Evolutionary conservation across 2,797 vertebrate species (phyloP).

Genomic region (Acrossocheilus wenchowensis): DNA sequence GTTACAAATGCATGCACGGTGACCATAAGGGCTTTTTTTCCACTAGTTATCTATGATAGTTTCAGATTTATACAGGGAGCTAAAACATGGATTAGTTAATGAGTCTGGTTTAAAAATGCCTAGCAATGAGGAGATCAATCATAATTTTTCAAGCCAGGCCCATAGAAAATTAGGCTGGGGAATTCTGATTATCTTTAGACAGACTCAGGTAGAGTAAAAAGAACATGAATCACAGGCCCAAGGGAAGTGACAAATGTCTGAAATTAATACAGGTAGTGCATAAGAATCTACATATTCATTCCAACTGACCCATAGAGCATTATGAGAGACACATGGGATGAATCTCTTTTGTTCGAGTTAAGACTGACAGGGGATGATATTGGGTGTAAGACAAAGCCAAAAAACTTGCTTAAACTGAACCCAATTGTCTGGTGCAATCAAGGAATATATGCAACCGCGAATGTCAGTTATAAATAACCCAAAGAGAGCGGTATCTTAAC

Average conservation of each 20-base stretch:
- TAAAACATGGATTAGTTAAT: slow-evolving; percentile 79
- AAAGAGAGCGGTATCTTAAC: slow-evolving; percentile 14
- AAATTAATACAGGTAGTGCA: slow-evolving; percentile 59
- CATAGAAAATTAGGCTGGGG: slow-evolving; percentile 79
- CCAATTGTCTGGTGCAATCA: slow-evolving; percentile 45
- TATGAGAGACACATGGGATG: slow-evolving; percentile 49
- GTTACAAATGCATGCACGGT: slow-evolving; percentile 36
- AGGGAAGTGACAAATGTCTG: slow-evolving; percentile 70
- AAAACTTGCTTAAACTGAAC: slow-evolving; percentile 38
- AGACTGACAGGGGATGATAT: slow-evolving; percentile 33
- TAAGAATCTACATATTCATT: slow-evolving; percentile 65
- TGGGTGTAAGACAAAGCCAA: slow-evolving; percentile 15
- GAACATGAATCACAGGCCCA: slow-evolving; percentile 77
- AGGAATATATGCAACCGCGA: slow-evolving; percentile 22
- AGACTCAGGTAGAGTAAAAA: slow-evolving; percentile 79
- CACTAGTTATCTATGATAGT: slow-evolving; percentile 41
- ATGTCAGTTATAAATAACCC: slow-evolving; percentile 24
- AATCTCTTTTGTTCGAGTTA: slow-evolving; percentile 43
- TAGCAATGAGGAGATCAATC: slow-evolving; percentile 64
- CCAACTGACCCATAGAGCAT: slow-evolving; percentile 58
- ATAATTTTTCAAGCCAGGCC: slow-evolving; percentile 70
- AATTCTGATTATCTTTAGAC: slow-evolving; percentile 80
- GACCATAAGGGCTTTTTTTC: slow-evolving; percentile 60
- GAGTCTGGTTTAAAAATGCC: slow-evolving; percentile 77
- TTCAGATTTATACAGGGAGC: slow-evolving; percentile 69